phyloP scores from a whole-genome alignment of 2,797 vertebrate genomes.

The Crotalus adamanteus region DNA sequence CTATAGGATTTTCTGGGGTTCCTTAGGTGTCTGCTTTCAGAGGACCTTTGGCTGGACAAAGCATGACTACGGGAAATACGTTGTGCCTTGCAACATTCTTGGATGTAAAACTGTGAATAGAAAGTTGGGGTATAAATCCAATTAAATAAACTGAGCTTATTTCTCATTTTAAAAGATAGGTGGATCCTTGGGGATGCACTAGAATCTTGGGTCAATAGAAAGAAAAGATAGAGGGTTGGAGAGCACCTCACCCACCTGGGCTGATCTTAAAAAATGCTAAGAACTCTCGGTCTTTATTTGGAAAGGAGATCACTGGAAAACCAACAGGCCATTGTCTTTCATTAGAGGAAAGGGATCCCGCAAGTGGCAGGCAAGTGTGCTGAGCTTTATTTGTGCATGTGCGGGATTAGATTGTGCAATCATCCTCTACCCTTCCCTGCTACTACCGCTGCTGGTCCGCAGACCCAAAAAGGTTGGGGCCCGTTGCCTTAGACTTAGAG shows the following conservation, averaged over 20 bases:
- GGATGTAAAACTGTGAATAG: not conserved
- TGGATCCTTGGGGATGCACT: not conserved
- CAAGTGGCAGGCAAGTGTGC: rapidly evolving
- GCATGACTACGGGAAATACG: not conserved
- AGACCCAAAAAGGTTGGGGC: not conserved
- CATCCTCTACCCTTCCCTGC: not conserved
- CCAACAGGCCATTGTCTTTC: not conserved
- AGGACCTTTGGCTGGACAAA: not conserved
- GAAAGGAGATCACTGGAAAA: not conserved
- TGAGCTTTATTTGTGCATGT: not conserved
- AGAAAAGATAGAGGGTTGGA: not conserved
- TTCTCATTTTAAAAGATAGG: not conserved
- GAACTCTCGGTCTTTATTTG: not conserved
- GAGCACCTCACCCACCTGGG: not conserved
- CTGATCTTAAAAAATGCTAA: not conserved
- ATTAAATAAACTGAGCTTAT: not conserved
- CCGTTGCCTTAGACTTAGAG: not conserved
- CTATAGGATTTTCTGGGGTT: not conserved
- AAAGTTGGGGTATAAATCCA: not conserved
- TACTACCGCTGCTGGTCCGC: rapidly evolving
- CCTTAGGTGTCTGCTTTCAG: not conserved
- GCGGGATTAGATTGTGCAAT: not conserved
- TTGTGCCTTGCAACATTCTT: not conserved
- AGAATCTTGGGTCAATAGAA: not conserved
- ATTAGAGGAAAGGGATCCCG: not conserved